A percentile compares a stretch with the other conserved stretches of the same genome.
Conservation (phyloP, 2,797 vertebrate genomes). For the Phylloscopus collybita region DNA sequence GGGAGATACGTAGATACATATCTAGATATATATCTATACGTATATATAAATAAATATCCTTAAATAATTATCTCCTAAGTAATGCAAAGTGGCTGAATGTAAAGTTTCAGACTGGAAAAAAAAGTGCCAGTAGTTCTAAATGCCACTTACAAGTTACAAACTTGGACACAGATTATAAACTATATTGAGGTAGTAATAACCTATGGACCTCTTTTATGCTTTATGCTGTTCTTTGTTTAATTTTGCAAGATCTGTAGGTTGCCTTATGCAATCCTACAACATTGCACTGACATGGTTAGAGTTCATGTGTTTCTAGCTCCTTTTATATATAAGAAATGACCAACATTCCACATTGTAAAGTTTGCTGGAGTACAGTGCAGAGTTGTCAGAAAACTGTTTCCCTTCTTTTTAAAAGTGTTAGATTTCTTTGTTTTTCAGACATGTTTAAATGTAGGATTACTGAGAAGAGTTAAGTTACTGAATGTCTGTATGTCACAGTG, state of each 20-base stretch:
- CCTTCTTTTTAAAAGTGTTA: neutral
- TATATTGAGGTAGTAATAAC: neutral
- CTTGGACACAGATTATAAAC: neutral
- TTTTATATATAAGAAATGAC: neutral
- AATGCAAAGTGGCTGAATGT: neutral
- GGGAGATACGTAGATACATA: fast-evolving
- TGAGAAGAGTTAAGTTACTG: neutral
- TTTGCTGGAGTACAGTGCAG: neutral
- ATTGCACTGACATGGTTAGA: neutral
- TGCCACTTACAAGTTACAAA: neutral
- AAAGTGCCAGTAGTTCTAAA: fast-evolving
- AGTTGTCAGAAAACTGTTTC: neutral
- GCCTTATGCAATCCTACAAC: neutral
- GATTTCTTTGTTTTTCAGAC: neutral
- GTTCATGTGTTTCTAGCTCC: neutral
- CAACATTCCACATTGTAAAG: neutral
- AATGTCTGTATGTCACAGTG: neutral
- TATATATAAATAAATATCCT: too few relatives aligned
- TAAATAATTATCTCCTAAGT: neutral
- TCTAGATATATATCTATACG: fast-evolving
- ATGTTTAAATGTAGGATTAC: neutral
- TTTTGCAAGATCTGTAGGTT: neutral
- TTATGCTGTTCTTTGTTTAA: neutral
- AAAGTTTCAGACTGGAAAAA: neutral
- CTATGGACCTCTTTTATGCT: neutral